phyloP scores from a whole-genome alignment of 2,888 invertebrate species.

The Pyrrhosoma nymphula region DNA sequence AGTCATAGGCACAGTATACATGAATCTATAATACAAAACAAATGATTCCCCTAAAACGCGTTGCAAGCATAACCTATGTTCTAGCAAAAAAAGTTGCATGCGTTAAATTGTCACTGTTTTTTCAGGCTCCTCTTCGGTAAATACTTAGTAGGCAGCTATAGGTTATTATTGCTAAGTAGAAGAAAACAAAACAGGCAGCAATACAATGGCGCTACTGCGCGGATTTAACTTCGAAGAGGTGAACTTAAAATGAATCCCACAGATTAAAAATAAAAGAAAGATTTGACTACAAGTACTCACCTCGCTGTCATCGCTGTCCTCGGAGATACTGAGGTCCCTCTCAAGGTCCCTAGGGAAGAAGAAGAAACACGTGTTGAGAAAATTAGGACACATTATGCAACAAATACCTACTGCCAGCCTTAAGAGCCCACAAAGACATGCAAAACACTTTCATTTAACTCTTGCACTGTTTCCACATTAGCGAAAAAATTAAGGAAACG shows the following conservation, averaged over 20 bases:
- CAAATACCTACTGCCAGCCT: background rate
- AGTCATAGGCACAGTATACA: too few species aligned
- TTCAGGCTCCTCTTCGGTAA: too few species aligned
- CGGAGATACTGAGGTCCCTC: constrained; percentile 87
- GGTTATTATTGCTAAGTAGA: too few species aligned
- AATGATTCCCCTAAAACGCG: too few species aligned
- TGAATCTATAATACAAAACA: too few species aligned
- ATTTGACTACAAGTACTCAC: constrained; percentile 72
- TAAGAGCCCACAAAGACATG: background rate
- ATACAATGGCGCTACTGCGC: background rate
- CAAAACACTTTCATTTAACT: too few species aligned
- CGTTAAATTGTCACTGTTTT: too few species aligned
- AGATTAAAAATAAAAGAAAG: background rate
- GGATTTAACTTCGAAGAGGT: background rate
- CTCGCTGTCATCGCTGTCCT: constrained; percentile 88
- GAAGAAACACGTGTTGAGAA: constrained; percentile 34
- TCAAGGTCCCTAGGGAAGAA: constrained; percentile 79
- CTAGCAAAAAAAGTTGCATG: too few species aligned
- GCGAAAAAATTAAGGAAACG: background rate
- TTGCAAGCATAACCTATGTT: too few species aligned
- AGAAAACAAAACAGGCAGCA: background rate
- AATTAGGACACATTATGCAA: background rate
- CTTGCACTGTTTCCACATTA: too few species aligned
- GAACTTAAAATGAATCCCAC: background rate
- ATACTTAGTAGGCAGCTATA: too few species aligned